Evolutionary conservation across 2,888 invertebrate genomes (phyloP), one percentile per base, ranked within the genome.

Genomic region (Harpagoxenus sublaevis): DNA sequence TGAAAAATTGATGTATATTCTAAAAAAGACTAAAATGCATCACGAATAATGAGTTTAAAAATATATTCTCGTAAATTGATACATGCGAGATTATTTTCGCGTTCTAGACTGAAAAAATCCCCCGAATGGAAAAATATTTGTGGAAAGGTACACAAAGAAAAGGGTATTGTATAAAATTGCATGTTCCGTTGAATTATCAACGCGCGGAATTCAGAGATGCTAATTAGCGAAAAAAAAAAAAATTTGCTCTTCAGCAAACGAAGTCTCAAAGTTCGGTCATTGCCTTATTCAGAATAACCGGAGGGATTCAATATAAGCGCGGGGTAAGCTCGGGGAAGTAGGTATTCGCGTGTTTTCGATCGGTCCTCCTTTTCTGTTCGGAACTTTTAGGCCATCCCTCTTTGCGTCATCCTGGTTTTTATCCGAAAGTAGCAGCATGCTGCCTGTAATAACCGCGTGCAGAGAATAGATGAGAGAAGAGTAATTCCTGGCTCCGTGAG

Each of bases 371-470:
- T 86, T 84, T 89, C 84, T 84, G 73, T 73, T 89, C 55, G 35
- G 23, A 85, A 84, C 87, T 89, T 83, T 81, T 79, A 65, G 39
- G 79, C 53, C 57, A 45, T 31, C 60, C 12, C 48, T 8, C 73
- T 35, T 45, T 57, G 45, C 57, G 28, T n/a, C 71, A 45, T 42
- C 78, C 60, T 48, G 35, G 18, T 78, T 73, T 84, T 84, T 28
- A 55, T 15, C 85, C 84, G 62, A 89, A 88, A 91, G 89, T 90
- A 88, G 89, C 89, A 79, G 79, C 48, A 60, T 18, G 79, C 86
- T 86, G 83, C 86, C 48, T 84, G 84, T 90, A 90, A 90, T 91
- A 90, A 90, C 89, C 87, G 87, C 85, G 84, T 84, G 75, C 86
- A 89, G 84, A 90, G 89, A 90, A 90, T 91, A 85, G 87, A 89